Percentiles rank a stretch among this genome's conserved stretches.
These are phyloP conservation scores for Microcebus tavaratra DNA, from an alignment of 2,113 vertebrate species.

Conservation along the genomic window DNA sequence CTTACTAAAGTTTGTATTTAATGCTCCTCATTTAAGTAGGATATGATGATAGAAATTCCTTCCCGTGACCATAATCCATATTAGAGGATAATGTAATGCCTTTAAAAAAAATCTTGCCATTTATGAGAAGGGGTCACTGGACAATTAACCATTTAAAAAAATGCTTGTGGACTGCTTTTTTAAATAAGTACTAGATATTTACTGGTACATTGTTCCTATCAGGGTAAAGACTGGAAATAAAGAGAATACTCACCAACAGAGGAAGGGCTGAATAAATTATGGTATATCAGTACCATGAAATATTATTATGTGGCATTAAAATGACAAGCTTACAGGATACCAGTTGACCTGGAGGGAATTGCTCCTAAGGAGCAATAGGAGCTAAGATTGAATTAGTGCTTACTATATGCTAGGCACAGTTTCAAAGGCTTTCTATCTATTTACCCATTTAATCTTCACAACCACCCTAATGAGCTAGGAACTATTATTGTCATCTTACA, in stretches of 20 bases:
- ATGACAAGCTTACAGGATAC: background rate
- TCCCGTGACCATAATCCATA: background rate
- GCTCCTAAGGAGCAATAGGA: background rate
- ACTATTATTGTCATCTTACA: background rate
- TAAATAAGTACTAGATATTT: background rate
- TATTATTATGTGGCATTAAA: background rate
- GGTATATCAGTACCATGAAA: background rate
- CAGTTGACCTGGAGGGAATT: background rate
- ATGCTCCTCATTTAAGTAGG: constrained; percentile 14
- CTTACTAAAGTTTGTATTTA: background rate
- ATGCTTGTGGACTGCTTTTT: background rate
- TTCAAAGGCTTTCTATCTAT: background rate
- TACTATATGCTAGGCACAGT: background rate
- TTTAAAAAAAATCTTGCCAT: background rate
- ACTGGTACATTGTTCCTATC: background rate
- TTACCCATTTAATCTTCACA: background rate
- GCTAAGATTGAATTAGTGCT: constrained; percentile 34
- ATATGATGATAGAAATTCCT: constrained; percentile 27
- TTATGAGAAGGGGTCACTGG: background rate
- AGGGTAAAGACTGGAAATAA: background rate
- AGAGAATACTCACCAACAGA: background rate
- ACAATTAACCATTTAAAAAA: background rate
- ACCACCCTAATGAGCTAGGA: background rate
- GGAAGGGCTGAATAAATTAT: background rate
- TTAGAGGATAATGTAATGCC: background rate